phyloP scores from a whole-genome alignment of 1,140 invertebrate genomes.

The Pachyrhynchus sulphureomaculatus region DNA sequence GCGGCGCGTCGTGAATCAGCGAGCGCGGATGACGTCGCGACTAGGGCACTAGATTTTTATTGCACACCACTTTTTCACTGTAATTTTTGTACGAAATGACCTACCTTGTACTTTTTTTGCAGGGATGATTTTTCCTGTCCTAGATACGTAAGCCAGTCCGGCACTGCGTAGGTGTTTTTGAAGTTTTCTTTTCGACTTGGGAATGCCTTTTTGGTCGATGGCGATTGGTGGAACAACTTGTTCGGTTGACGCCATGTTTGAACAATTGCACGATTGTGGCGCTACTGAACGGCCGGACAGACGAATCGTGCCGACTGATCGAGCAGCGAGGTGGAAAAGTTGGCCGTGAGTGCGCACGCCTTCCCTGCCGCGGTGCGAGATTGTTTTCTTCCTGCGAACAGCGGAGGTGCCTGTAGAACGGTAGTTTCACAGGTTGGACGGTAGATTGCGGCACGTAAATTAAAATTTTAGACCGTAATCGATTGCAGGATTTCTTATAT shows the following conservation, averaged over 20 bases:
- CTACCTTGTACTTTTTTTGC: constrained; percentile 55
- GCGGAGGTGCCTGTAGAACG: no score
- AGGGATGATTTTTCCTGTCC: constrained; percentile 53
- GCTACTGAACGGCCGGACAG: constrained; percentile 8
- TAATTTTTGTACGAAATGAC: constrained; percentile 12
- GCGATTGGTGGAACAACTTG: background rate
- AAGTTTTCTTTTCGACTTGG: constrained; percentile 51
- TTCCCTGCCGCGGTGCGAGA: no score
- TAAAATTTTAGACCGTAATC: no score
- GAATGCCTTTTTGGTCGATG: constrained; percentile 47
- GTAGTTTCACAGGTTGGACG: no score
- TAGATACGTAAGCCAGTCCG: constrained; percentile 53
- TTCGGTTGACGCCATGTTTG: constrained; percentile 25
- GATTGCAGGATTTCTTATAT: no score
- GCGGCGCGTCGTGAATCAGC: constrained; percentile 22
- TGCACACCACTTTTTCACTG: constrained; percentile 3
- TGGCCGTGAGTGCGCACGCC: no score
- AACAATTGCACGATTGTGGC: constrained; percentile 24
- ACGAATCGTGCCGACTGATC: background rate
- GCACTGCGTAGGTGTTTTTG: constrained; percentile 53
- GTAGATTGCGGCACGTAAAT: no score
- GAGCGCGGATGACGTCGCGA: constrained; percentile 5
- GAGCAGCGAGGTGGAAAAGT: no score
- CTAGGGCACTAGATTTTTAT: constrained; percentile 19
- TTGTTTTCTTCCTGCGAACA: no score